phyloP scores from a whole-genome alignment of 2,888 invertebrate genomes.

The Caenorhabditis doughertyi region DNA sequence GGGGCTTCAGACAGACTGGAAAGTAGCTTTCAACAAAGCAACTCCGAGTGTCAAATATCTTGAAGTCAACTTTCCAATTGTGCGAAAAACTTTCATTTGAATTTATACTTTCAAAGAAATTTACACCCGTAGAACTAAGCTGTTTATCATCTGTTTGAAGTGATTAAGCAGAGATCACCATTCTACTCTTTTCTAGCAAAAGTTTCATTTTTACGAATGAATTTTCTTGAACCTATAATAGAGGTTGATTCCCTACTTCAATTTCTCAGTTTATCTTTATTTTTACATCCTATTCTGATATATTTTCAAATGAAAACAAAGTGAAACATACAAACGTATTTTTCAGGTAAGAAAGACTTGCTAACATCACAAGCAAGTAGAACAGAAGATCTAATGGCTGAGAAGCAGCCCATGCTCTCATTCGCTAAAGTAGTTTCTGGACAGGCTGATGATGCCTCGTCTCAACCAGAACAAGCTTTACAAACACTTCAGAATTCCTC shows the following conservation, averaged over 20 bases:
- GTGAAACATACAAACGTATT: background rate
- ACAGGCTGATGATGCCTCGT: slow-evolving; percentile 44
- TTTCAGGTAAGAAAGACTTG: slow-evolving; percentile 64
- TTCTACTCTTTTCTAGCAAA: too few relatives aligned
- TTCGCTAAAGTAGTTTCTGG: slow-evolving; percentile 78
- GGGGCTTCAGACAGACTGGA: background rate
- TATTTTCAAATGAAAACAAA: background rate
- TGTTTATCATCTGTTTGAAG: too few relatives aligned
- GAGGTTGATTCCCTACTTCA: background rate
- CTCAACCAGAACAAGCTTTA: slow-evolving; percentile 15
- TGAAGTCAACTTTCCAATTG: too few relatives aligned
- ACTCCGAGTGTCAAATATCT: too few relatives aligned
- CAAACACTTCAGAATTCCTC: slow-evolving; percentile 15
- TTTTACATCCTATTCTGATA: background rate
- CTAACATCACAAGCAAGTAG: slow-evolving; percentile 65
- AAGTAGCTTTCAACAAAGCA: background rate
- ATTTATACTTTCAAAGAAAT: too few relatives aligned
- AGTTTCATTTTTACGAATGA: too few relatives aligned
- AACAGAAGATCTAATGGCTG: slow-evolving; percentile 71
- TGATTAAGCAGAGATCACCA: too few relatives aligned
- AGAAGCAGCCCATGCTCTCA: slow-evolving; percentile 77
- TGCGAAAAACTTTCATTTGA: too few relatives aligned
- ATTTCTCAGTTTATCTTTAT: background rate
- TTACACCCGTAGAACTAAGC: too few relatives aligned
- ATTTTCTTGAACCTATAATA: too few relatives aligned